Percentiles rank a stretch among this genome's conserved stretches.
Conservation (phyloP, 2,888 invertebrate species). For the Drosophila antonietae region DNA sequence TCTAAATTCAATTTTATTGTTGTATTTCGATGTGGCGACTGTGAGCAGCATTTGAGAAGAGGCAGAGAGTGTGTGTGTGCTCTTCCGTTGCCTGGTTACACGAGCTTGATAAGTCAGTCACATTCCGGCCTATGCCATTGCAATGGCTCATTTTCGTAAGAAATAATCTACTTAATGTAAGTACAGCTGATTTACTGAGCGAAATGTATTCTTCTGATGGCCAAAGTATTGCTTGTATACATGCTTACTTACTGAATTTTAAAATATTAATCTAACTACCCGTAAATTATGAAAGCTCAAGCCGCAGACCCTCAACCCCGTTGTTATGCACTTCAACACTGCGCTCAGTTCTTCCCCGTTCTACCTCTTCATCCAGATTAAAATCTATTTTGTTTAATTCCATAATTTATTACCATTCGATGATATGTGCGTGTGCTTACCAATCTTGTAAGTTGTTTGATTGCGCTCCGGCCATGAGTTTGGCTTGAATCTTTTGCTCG, state of each 20-base stretch:
- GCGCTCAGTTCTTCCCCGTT: not conserved
- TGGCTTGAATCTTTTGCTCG: not conserved
- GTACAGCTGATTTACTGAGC: slow-evolving; percentile 10
- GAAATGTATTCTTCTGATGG: slow-evolving; percentile 10
- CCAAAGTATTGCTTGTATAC: not conserved
- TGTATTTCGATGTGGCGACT: slow-evolving; percentile 33
- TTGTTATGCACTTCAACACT: not conserved
- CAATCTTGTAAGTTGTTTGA: not conserved
- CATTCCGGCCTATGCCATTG: slow-evolving; percentile 26
- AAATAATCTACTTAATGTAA: slow-evolving; percentile 43
- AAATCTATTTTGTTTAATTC: not conserved
- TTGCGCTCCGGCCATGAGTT: not conserved
- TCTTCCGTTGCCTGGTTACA: slow-evolving; percentile 50
- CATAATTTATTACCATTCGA: not conserved
- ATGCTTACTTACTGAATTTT: not conserved
- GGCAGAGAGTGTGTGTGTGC: not conserved
- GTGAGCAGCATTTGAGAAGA: not conserved
- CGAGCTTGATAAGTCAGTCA: slow-evolving; percentile 42
- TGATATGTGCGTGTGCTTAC: not conserved
- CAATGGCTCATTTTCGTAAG: slow-evolving; percentile 17
- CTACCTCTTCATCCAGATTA: not conserved
- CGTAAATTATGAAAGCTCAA: not conserved
- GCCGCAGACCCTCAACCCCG: not conserved
- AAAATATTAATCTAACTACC: not conserved
- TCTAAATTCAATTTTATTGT: slow-evolving; percentile 78